These are phyloP conservation scores for Leguminivora glycinivorella DNA, from an alignment of 1,140 invertebrate genomes.

Conservation along the genomic window DNA sequence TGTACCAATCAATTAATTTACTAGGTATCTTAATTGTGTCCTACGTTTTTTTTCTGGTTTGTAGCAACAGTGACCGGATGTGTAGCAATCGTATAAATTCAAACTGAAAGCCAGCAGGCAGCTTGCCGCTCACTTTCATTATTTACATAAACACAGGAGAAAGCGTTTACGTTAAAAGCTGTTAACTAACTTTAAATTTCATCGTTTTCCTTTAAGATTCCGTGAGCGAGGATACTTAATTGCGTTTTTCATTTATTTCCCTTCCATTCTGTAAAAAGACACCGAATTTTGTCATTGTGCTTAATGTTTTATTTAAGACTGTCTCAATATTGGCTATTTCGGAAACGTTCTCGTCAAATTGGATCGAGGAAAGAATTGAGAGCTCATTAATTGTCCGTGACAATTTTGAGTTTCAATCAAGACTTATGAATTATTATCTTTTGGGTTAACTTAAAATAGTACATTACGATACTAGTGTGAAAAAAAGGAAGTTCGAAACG, in stretches of 20 bases:
- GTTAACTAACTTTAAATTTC: slow-evolving; percentile 15
- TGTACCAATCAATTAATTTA: background rate
- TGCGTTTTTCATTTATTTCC: slow-evolving; percentile 18
- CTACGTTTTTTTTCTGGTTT: background rate
- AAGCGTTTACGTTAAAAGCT: slow-evolving; percentile 1
- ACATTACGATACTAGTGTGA: no score
- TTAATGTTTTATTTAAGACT: slow-evolving; percentile 23
- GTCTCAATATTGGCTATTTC: slow-evolving; percentile 16
- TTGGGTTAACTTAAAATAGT: no score
- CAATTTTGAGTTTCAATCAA: background rate
- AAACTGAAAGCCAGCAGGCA: background rate
- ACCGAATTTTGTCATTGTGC: background rate
- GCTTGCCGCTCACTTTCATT: background rate
- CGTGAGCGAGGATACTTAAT: slow-evolving; percentile 19
- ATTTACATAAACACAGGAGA: background rate
- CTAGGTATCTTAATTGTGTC: background rate
- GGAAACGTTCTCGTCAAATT: background rate
- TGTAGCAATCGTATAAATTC: background rate
- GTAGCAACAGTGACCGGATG: background rate
- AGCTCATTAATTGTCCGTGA: background rate
- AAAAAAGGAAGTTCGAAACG: no score
- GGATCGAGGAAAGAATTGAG: background rate
- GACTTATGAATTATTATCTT: background rate
- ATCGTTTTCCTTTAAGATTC: slow-evolving; percentile 19
- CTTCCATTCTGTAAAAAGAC: background rate